Evolutionary conservation across 2,797 vertebrate genomes (phyloP), one percentile per base, ranked within the genome.

Genomic region (Sciurus carolinensis): DNA sequence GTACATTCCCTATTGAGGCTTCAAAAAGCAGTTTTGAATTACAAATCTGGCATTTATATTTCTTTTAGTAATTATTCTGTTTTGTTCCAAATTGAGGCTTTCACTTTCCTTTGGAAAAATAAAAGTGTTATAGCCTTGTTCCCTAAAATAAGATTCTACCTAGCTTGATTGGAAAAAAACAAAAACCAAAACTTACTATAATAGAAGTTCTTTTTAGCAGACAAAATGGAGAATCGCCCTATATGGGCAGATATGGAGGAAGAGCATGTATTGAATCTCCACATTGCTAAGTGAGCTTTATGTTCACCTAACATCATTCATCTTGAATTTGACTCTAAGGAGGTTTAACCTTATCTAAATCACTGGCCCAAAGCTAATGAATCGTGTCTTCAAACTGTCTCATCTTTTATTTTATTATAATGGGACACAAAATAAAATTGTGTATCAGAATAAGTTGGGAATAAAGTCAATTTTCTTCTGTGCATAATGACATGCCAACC

Each of bases 381-480:
- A 97, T 98, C 42, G 22, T 84, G 83, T 96, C 64, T 67, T 95
- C 71, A 93, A 97, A 97, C 87, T 94, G 91, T 97, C 93, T 97
- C 93, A 86, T 98, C 62, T 98, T 97, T 83, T 90, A 94, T 97
- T 87, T 86, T 97, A 94, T 97, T 97, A 89, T 96, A 98, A 97
- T 95, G 93, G 94, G 72, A 91, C 86, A 96, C 69, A 96, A 98
- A 97, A 97, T 97, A 95, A 95, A 97, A 67, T 87, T 86, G 11
- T 52, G 83, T 96, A 96, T 91, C 93, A 91, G 97, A 98, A 96
- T 62, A 96, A 96, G 93, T 89, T 96, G 83, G 86, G 94, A 98
- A 97, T 97, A 91, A 98, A 98, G 95, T 96, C 94, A 97, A 75
- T 97, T 97, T 98, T 95, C 94, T 83, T 95, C 90, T 96, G 83